Percentiles rank a stretch among this genome's conserved stretches.
These are phyloP conservation scores for Diprion similis DNA, from an alignment of 1,140 invertebrate genomes.

Conservation along the genomic window DNA sequence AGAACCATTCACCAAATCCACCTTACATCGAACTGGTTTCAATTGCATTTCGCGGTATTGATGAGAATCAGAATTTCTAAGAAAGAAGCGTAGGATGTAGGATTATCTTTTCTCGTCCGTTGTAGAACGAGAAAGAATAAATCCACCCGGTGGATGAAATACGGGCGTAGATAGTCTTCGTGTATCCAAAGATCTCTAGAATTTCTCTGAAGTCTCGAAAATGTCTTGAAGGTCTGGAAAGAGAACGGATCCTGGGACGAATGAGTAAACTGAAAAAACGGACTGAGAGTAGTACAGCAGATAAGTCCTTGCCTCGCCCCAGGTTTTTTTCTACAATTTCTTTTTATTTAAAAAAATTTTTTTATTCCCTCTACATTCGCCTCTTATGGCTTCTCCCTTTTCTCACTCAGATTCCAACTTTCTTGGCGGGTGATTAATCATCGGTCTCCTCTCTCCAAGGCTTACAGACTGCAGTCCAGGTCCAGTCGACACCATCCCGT, in stretches of 20 bases:
- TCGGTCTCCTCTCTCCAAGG: conserved; percentile 47
- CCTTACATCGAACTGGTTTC: no score
- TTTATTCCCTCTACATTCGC: conserved; percentile 47
- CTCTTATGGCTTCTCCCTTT: conserved; percentile 46
- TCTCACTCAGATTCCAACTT: conserved; percentile 28
- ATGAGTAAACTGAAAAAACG: not conserved
- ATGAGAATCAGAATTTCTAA: no score
- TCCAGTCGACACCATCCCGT: conserved; percentile 17
- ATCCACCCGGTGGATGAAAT: not conserved
- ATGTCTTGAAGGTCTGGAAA: not conserved
- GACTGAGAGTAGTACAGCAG: conserved; percentile 16
- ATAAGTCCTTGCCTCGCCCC: conserved; percentile 49
- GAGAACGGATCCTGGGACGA: not conserved
- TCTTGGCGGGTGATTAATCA: conserved; percentile 57
- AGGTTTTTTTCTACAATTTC: conserved; percentile 43
- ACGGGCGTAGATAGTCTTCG: not conserved
- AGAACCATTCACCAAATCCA: no score
- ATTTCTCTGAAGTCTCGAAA: not conserved
- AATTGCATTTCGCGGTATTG: no score
- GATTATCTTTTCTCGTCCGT: not conserved
- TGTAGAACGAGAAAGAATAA: not conserved
- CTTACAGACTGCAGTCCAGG: conserved; percentile 27
- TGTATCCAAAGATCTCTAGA: not conserved
- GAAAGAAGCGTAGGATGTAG: not conserved
- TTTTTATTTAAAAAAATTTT: conserved; percentile 39